Evolutionary conservation across 2,113 vertebrate species (phyloP), one percentile per base, ranked within the genome.

Genomic region (Macroglossus sobrinus): DNA sequence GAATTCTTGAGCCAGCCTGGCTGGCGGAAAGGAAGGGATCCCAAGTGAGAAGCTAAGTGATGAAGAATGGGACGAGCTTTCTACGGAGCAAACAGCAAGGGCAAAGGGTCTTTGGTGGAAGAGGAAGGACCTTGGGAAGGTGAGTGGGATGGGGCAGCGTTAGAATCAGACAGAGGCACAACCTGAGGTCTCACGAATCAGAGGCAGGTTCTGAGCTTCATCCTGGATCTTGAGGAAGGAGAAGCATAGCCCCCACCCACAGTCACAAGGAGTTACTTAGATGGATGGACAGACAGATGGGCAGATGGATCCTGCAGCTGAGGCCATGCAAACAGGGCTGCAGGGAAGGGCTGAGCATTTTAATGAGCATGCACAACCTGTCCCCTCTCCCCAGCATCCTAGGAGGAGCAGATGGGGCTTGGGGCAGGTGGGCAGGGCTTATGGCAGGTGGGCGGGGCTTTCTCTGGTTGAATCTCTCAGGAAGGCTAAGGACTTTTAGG

Each of bases 331-430:
- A 14, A 30, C 35, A 55, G 40, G 40, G 45, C 85, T 22, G 7
- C n/a, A 2, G 88, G 69, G 92, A 71, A 88, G 66, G 26, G n/a
- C 72, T 55, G 38, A 24, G 55, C 9, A 35, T 68, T 22, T 38
- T 68, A 88, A 93, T 57, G 66, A 92, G 74, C 3, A 22, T 14
- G 16, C 53, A 26, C 75, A 75, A 84, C 76, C 76, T 78, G 63
- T 21, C 80, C 69, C 47, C 75, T 43, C 64, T 30, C 82, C 57
- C 66, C 38, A 47, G 89, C n/a, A 33, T 22, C 63, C 4, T 0
- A 7, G 33, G 4, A 40, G 61, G 30, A 89, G 50, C 92, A 92
- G 97, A 96, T 96, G 94, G 97, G 90, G 64, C 89, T 63, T 14
- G 2, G 0, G 55, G 68, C 28, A 12, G 50, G 57, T 5, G 0